Evolutionary conservation across 2,113 vertebrate species (phyloP).

Genomic region (Uria aalge): DNA sequence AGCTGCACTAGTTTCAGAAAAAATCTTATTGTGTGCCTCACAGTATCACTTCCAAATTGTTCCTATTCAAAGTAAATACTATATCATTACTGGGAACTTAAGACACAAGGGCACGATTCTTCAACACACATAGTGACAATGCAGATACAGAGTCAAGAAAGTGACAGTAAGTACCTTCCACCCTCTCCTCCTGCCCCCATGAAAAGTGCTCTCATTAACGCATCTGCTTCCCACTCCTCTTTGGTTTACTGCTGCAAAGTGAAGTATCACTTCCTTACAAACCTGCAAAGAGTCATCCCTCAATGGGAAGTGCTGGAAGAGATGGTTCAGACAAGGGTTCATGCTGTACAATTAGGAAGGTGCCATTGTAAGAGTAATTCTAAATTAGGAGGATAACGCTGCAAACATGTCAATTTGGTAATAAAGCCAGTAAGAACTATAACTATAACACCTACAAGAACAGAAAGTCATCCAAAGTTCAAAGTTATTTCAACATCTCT

Average conservation of each 20-base stretch:
- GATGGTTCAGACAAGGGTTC: neutral
- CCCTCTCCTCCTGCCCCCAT: neutral
- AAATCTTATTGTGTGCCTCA: neutral
- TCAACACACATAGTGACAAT: neutral
- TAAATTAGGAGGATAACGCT: neutral
- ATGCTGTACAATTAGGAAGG: neutral
- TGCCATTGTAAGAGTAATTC: neutral
- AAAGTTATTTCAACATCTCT: neutral
- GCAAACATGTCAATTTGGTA: neutral
- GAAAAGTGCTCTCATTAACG: neutral
- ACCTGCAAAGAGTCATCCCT: neutral
- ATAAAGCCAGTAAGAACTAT: neutral
- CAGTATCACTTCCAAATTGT: neutral
- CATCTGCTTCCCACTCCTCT: neutral
- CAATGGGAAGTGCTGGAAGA: neutral
- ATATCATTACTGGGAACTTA: neutral
- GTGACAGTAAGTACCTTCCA: neutral
- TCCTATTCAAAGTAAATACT: neutral
- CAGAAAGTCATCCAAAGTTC: neutral
- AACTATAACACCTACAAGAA: neutral
- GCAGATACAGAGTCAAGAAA: neutral
- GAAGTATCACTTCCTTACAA: neutral
- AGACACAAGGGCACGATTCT: neutral
- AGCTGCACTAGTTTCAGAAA: neutral
- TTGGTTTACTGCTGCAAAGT: neutral